Conservation (phyloP, 2,113 vertebrate genomes). For the Acanthochromis polyacanthus region DNA sequence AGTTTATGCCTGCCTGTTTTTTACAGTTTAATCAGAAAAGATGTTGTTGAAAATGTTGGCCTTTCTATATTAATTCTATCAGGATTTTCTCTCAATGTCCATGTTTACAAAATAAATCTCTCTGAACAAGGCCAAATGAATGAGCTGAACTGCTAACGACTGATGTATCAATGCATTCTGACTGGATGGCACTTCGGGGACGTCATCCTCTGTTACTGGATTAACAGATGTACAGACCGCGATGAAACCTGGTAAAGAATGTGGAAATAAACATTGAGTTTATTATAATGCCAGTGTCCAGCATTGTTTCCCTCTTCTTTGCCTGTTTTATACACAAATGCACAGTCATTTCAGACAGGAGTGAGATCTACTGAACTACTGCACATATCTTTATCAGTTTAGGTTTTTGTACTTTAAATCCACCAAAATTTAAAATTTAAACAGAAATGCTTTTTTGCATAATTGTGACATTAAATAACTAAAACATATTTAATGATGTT, state of each 20-base stretch:
- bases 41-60: slow-evolving; percentile 62
- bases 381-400: no score
- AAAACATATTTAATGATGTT: no score
- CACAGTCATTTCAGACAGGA: no score
- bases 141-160: slow-evolving; percentile 66
- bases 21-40: slow-evolving; percentile 56
- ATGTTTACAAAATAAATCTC: slow-evolving; percentile 83
- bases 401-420: no score
- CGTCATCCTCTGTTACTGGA: slow-evolving; percentile 75
- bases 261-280: slow-evolving; percentile 85
- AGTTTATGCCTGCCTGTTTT: slow-evolving; percentile 82
- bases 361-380: no score
- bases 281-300: slow-evolving; percentile 38
- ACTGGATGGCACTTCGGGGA: slow-evolving; percentile 59
- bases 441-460: no score
- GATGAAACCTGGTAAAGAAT: slow-evolving; percentile 78
- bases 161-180: slow-evolving; percentile 60
- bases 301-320: slow-evolving; percentile 21
- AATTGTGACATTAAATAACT: no score
- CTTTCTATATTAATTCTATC: slow-evolving; percentile 76
- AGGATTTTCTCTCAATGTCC: slow-evolving; percentile 78
- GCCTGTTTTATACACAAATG: background rate
- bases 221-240: slow-evolving; percentile 78
- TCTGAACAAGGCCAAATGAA: slow-evolving; percentile 79
- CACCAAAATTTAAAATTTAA: no score